Evolutionary conservation across 2,888 invertebrate genomes (phyloP).

Genomic region (Ophraella communa): DNA sequence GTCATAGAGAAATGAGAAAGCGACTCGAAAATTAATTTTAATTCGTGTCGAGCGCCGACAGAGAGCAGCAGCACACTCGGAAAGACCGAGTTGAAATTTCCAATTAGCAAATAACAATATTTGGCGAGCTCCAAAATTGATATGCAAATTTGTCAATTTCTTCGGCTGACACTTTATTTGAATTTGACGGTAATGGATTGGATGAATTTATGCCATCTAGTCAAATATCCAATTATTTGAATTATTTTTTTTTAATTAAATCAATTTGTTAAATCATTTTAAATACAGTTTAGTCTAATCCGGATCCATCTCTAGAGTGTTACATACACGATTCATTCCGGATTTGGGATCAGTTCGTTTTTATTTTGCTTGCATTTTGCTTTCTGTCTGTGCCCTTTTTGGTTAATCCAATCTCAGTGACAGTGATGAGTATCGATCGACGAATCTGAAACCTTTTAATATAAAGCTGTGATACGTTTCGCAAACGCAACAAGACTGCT

Average conservation of each 20-base stretch:
- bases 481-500: background rate
- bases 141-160: slow-evolving; percentile 51
- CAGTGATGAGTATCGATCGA: slow-evolving; percentile 43
- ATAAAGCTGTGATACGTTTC: slow-evolving; percentile 30
- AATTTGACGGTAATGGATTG: slow-evolving; percentile 17
- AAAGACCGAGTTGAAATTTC: slow-evolving; percentile 46
- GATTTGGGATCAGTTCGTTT: slow-evolving; percentile 7
- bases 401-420: slow-evolving; percentile 39
- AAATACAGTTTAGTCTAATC: slow-evolving; percentile 6
- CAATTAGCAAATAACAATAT: slow-evolving; percentile 55
- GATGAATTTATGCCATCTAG: slow-evolving; percentile 9
- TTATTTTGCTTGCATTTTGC: slow-evolving; percentile 28
- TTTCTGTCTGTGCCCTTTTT: slow-evolving; percentile 28
- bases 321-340: slow-evolving; percentile 5
- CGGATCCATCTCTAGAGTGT: slow-evolving; percentile 8
- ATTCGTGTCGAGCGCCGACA: slow-evolving; percentile 45
- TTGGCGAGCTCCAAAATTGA: slow-evolving; percentile 45
- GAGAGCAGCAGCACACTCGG: slow-evolving; percentile 38
- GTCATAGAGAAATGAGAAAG: slow-evolving; percentile 28
- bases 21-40: slow-evolving; percentile 54
- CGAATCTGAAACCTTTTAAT: slow-evolving; percentile 39
- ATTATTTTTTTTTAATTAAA: no score
- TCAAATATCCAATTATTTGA: background rate
- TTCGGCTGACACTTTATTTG: slow-evolving; percentile 26
- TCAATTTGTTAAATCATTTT: background rate